Percentiles rank a stretch among this genome's conserved stretches.
Evolutionary conservation across 2,888 invertebrate genomes (phyloP).

Genomic region (Incurvaria masculella): DNA sequence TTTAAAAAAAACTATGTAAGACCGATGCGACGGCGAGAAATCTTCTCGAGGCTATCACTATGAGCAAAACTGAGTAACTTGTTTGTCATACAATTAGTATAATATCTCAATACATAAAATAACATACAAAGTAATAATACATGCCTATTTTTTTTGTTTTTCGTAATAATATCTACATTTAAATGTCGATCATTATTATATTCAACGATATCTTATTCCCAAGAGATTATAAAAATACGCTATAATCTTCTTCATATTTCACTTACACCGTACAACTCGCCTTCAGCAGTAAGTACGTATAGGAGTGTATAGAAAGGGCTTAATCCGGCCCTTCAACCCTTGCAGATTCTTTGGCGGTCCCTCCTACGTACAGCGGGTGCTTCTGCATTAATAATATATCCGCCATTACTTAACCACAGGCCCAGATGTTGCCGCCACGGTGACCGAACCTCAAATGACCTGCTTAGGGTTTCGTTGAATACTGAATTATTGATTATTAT

Average conservation of each 20-base stretch:
- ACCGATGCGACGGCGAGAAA: no score
- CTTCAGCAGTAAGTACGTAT: slow-evolving; percentile 15
- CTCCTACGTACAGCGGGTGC: slow-evolving; percentile 20
- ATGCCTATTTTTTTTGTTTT: background rate
- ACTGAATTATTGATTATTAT: no score
- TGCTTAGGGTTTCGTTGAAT: no score
- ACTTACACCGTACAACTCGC: slow-evolving; percentile 11
- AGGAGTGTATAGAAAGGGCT: slow-evolving; percentile 1
- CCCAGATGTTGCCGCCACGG: slow-evolving; percentile 41
- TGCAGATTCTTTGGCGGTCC: slow-evolving; percentile 15
- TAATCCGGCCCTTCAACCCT: slow-evolving; percentile 27
- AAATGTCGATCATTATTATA: background rate
- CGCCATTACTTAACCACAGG: slow-evolving; percentile 47
- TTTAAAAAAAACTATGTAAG: no score
- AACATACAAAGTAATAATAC: no score
- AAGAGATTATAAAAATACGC: background rate
- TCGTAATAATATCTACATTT: background rate
- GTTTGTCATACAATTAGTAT: no score
- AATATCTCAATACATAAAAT: no score
- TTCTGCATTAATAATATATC: slow-evolving; percentile 47
- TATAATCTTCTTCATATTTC: slow-evolving; percentile 11
- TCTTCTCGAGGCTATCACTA: no score
- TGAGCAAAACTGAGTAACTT: no score
- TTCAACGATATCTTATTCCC: background rate
- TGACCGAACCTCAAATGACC: slow-evolving; percentile 38